These are phyloP conservation scores for Azorinus chamasolen DNA, from an alignment of 2,888 invertebrate species.

Conservation along the genomic window DNA sequence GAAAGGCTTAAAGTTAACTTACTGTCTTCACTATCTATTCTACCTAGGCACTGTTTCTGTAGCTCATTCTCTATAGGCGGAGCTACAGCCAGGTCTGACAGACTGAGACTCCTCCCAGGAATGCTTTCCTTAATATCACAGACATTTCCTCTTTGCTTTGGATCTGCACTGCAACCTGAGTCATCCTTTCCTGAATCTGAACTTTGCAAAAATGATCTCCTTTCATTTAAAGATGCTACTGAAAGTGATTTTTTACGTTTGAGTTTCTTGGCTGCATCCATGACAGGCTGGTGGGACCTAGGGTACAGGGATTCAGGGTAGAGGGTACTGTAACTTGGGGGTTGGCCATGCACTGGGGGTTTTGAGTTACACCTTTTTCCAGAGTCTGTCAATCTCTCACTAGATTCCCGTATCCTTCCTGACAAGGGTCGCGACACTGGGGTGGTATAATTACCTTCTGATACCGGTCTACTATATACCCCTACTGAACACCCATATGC, in stretches of 20 bases:
- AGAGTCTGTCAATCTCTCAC: slow-evolving; percentile 3
- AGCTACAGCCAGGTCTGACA: slow-evolving; percentile 64
- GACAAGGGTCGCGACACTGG: slow-evolving; percentile 23
- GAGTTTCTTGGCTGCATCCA: slow-evolving; percentile 54
- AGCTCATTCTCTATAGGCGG: slow-evolving; percentile 63
- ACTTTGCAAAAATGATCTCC: slow-evolving; percentile 39
- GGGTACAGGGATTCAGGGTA: slow-evolving; percentile 55
- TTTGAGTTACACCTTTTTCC: slow-evolving; percentile 15
- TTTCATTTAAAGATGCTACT: slow-evolving; percentile 57
- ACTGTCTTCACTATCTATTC: slow-evolving; percentile 57
- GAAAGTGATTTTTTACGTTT: slow-evolving; percentile 63
- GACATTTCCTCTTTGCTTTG: neutral
- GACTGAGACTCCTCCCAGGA: slow-evolving; percentile 65
- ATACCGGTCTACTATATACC: slow-evolving; percentile 42
- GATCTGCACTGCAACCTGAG: slow-evolving; percentile 10
- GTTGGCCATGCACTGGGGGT: slow-evolving; percentile 40
- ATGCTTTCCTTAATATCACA: neutral
- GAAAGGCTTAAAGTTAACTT: slow-evolving; percentile 26
- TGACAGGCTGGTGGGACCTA: slow-evolving; percentile 52
- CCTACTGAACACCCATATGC: slow-evolving; percentile 60
- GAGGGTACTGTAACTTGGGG: slow-evolving; percentile 55
- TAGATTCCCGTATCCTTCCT: slow-evolving; percentile 22
- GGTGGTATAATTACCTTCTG: slow-evolving; percentile 18
- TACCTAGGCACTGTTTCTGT: slow-evolving; percentile 53
- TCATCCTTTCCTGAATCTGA: slow-evolving; percentile 26